phyloP scores from a whole-genome alignment of 2,888 invertebrate species.

The Acleris holmiana region DNA sequence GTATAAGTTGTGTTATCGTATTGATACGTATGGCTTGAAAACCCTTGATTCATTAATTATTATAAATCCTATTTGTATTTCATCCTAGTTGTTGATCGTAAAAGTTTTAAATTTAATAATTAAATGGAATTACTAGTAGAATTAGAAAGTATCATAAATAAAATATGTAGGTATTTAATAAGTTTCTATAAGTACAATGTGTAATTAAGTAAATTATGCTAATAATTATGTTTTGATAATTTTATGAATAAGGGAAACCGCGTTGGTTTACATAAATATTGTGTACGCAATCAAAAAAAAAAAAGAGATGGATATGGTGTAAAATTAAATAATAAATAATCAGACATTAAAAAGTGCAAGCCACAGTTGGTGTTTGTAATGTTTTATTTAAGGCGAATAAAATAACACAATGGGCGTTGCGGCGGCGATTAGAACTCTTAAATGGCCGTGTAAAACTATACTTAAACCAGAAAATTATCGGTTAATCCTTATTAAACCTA shows the following conservation, averaged over 20 bases:
- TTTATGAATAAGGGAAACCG: constrained; percentile 61
- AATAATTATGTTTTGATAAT: constrained; percentile 44
- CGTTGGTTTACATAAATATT: constrained; percentile 39
- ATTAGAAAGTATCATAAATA: constrained; percentile 17
- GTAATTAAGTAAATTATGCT: constrained; percentile 68
- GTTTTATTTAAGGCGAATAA: neutral
- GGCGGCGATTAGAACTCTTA: too few species aligned
- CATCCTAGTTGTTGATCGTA: neutral
- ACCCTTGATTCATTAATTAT: constrained; percentile 54
- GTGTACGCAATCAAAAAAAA: constrained; percentile 9
- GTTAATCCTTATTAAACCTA: too few species aligned
- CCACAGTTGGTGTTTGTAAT: constrained; percentile 40
- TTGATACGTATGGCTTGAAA: constrained; percentile 10
- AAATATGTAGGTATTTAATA: constrained; percentile 41
- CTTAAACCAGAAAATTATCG: too few species aligned
- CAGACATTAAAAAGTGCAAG: constrained; percentile 71
- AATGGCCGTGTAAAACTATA: too few species aligned
- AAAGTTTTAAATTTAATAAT: constrained; percentile 11
- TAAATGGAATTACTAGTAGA: constrained; percentile 13
- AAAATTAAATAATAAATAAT: constrained; percentile 53
- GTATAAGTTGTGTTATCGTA: neutral
- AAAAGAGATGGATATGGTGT: constrained; percentile 46
- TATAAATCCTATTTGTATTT: constrained; percentile 44
- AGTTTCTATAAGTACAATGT: constrained; percentile 64
- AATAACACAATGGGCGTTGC: too few species aligned